phyloP scores from a whole-genome alignment of 30 jellyfish, hydroid and myxozoan genomes.

The Sanderia malayensis region DNA sequence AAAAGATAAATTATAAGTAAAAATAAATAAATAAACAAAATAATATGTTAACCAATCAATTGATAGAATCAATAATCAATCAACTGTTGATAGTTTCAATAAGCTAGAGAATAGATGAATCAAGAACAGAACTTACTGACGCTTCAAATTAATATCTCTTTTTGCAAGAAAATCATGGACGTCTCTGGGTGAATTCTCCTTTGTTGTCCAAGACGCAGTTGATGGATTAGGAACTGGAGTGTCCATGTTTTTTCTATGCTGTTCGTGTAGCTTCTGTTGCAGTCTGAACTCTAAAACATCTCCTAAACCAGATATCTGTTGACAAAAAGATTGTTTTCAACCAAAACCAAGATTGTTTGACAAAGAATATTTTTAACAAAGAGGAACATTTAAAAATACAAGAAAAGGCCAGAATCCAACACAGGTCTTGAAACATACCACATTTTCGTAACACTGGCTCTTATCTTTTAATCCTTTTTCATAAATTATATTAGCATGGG shows the following conservation, averaged over 20 bases:
- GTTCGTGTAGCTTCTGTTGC: conserved; percentile 60
- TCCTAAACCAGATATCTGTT: conserved; percentile 42
- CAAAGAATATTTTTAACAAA: too few species aligned
- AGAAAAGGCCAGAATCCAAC: too few species aligned
- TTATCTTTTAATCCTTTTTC: conserved; percentile 47
- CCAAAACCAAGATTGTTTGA: too few species aligned
- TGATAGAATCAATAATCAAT: not conserved
- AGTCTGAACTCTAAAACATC: conserved; percentile 52
- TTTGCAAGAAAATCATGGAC: conserved; percentile 40
- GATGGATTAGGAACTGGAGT: conserved; percentile 64
- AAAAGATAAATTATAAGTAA: not conserved
- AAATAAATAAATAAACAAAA: not conserved
- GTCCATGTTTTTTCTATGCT: conserved; percentile 36
- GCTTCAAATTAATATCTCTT: conserved; percentile 13
- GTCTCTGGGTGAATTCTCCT: conserved; percentile 10
- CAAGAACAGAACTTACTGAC: conserved; percentile 20
- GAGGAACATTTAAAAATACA: too few species aligned
- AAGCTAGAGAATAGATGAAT: not conserved
- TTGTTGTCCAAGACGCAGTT: conserved; percentile 59
- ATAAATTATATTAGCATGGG: conserved; percentile 34
- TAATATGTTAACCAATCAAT: too few species aligned
- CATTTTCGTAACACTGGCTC: conserved; percentile 28
- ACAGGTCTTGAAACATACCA: too few species aligned
- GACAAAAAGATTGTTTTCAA: too few species aligned
- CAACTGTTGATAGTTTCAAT: not conserved